Evolutionary conservation across 2,113 vertebrate genomes (phyloP), one percentile per base, ranked within the genome.

Genomic region (Mustelus asterias): DNA sequence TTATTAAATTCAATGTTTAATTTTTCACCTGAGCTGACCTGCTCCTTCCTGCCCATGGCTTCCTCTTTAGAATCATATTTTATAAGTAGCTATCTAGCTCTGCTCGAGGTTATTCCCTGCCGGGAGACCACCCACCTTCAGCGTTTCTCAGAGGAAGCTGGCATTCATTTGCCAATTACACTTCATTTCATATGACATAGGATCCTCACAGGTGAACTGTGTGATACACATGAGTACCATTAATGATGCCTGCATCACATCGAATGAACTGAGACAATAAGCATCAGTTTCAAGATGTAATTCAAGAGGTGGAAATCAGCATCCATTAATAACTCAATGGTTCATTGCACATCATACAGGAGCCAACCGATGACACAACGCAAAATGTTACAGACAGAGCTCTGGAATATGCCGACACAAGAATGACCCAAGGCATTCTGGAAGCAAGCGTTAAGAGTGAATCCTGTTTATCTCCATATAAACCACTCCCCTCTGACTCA

Each of bases 251-350:
- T n/a, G 37, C 5, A 76, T 14, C 69, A 95, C 41, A 76, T 44
- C 37, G 26, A 72, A 54, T 33, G 11, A 48, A 95, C 65, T 76
- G n/a, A 94, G 24, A 95, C 16, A 94, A 94, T 44, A 70, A 94
- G 65, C 92, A 94, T 14, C 94, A 95, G 69, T 72, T 95, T 95
- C 69, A 76, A 72, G 9, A 29, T 48, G 44, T 54, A 95, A 76
- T 33, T 44, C 13, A 29, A 70, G 63, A 94, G 37, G 22, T 44
- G 20, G 65, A 69, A 70, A 95, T 41, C 37, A 48, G 67, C 37
- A 69, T 65, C 24, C 14, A 54, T 9, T 70, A 48, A 72, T 70
- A 44, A 95, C 18, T 48, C 16, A 41, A 14, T 67, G 67, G 63
- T 26, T 41, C 65, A 94, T 3, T 69, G 65, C 67, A 95, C 65